Evolutionary conservation across 1,140 invertebrate genomes (phyloP), one percentile per base, ranked within the genome.

Genomic region (Drosophila nigromelanica): DNA sequence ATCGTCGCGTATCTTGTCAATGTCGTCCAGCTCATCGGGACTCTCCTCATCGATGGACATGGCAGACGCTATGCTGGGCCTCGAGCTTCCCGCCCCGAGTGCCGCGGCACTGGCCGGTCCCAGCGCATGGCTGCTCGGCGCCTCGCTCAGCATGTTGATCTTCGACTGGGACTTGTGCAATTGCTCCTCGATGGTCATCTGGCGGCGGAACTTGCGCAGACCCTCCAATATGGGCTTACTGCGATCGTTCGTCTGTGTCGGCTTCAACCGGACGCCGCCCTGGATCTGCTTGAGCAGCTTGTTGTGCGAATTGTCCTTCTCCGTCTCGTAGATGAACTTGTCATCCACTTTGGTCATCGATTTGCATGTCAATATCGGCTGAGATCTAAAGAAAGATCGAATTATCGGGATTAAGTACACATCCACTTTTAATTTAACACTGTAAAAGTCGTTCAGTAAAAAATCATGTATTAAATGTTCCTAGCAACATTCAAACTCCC

Each of bases 321-420:
- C 97, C 11, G 96, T 97, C 87, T 97, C 96, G 92, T 97, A 98
- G 48, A 98, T 95, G 91, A 97, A 98, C 93, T 98, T 95, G 59
- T 93, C 94, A 78, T 95, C 95, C 56, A 94, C 94, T 87, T 94
- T 94, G 18, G 95, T 95, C 73, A 96, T 93, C 10, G 94, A 91
- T 70, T 93, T 92, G 90, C 91, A 92, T 43, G 93, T 93, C 45
- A 94, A 93, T 33, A 94, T 94, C 27, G 94, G 94, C 75, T 92
- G 93, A 76, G 94, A 94, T 90, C 94, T 94, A 59, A 18, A 40
- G 47, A 14, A 18, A 37, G 47, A 27, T 27, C 27, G 27, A 6
- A 6, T 27, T 27, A 27, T 5, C 2, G 4, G 5, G 3, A 5
- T 6, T 24, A 24, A 24, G 21, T 24, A 24, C 18, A n/a, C n/a